Conservation (phyloP, 1,140 invertebrate genomes). For the Pogonomyrmex barbatus region DNA sequence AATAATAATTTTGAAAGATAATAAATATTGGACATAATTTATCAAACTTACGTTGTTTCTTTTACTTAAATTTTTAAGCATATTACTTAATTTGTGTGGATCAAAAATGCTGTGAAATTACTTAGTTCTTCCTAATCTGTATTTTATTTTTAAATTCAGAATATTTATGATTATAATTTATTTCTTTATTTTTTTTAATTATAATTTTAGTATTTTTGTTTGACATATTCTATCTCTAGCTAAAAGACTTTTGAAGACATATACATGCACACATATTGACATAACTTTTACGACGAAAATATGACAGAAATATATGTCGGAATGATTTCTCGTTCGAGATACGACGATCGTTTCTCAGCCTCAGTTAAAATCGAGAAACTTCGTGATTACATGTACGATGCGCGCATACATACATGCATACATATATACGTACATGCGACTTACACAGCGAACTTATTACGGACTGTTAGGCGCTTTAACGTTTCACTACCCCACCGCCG, state of each 20-base stretch:
- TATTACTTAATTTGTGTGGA: neutral
- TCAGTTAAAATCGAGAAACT: constrained; percentile 18
- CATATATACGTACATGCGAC: too few relatives aligned
- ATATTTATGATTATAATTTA: constrained; percentile 10
- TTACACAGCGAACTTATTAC: constrained; percentile 22
- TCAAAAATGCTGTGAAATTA: neutral
- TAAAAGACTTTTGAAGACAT: neutral
- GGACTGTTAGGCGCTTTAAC: constrained; percentile 30
- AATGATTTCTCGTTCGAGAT: neutral
- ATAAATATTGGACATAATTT: neutral
- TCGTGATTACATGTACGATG: too few relatives aligned
- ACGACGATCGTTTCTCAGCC: neutral
- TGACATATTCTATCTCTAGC: neutral
- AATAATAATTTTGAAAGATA: too few relatives aligned
- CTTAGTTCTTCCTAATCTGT: neutral
- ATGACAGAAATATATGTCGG: neutral
- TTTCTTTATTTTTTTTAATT: neutral
- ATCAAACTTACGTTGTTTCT: neutral
- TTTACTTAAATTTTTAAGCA: neutral
- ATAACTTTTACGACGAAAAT: neutral
- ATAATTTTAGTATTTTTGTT: neutral
- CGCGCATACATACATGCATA: too few relatives aligned
- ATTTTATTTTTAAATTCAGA: neutral
- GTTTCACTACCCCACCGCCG: constrained; percentile 5
- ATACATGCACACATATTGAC: neutral